Conservation (phyloP, 2,113 vertebrate species). For the Drymodes brunneopygia region DNA sequence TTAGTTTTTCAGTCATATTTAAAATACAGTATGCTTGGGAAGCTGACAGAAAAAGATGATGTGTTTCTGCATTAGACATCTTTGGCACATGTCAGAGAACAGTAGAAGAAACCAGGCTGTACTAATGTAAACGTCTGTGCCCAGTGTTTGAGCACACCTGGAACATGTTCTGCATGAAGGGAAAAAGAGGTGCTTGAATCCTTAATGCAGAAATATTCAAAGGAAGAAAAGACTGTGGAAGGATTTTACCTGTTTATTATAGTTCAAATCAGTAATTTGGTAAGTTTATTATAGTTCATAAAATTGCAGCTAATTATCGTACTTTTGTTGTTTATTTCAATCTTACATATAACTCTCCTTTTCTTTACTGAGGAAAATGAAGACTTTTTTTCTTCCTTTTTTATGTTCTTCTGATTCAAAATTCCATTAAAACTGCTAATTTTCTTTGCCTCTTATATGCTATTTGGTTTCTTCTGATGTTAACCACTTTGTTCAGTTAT, state of each 20-base stretch:
- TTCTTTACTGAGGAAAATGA: background rate
- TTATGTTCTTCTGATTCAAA: background rate
- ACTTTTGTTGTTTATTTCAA: background rate
- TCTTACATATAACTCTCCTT: background rate
- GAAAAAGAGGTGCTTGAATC: background rate
- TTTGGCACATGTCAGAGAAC: background rate
- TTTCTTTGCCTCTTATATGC: background rate
- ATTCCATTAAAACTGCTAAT: constrained; percentile 24
- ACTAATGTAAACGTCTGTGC: background rate
- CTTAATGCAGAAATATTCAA: background rate
- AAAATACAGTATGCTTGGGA: background rate
- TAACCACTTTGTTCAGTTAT: constrained; percentile 39
- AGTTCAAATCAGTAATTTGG: background rate
- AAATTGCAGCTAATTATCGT: background rate
- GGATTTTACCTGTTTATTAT: background rate
- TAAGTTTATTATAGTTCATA: background rate
- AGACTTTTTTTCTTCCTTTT: background rate
- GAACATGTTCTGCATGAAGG: background rate
- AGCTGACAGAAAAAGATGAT: background rate
- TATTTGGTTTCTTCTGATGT: constrained; percentile 12
- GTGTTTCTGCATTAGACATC: background rate
- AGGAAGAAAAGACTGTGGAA: background rate
- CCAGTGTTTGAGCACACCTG: background rate
- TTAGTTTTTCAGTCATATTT: background rate
- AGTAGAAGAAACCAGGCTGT: background rate